Evolutionary conservation across 2,888 invertebrate species (phyloP).

Genomic region (Oligia fasciuncula): DNA sequence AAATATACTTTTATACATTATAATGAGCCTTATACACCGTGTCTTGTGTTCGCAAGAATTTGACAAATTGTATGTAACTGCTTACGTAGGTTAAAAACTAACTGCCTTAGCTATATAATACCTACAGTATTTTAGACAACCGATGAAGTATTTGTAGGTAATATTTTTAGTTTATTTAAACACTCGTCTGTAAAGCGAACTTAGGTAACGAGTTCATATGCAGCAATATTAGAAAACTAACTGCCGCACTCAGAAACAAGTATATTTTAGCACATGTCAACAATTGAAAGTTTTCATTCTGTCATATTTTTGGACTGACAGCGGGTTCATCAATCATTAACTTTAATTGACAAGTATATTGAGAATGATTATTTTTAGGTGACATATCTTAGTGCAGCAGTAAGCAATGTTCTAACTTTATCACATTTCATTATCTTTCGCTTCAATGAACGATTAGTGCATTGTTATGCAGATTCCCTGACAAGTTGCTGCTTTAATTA

Average conservation of each 20-base stretch:
- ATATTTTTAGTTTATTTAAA: conserved; percentile 1
- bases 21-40: conserved; percentile 51
- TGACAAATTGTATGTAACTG: conserved; percentile 18
- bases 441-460: not conserved
- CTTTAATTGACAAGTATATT: not conserved
- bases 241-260: not conserved
- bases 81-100: not conserved
- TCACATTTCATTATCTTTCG: not conserved
- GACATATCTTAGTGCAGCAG: not conserved
- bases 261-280: not conserved
- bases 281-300: not conserved
- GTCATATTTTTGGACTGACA: not conserved
- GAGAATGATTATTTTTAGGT: not conserved
- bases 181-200: not conserved
- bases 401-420: not conserved
- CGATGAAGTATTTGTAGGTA: conserved; percentile 20
- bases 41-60: conserved; percentile 46
- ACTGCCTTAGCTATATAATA: not conserved
- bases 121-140: conserved; percentile 18
- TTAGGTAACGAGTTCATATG: not conserved
- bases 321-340: not conserved
- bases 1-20: conserved; percentile 10
- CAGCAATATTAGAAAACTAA: not conserved
- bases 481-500: not conserved
- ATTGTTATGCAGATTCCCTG: too few species aligned